Base-by-base conservation (phyloP, 2,113 vertebrate genomes). In the Micromys minutus region DNA sequence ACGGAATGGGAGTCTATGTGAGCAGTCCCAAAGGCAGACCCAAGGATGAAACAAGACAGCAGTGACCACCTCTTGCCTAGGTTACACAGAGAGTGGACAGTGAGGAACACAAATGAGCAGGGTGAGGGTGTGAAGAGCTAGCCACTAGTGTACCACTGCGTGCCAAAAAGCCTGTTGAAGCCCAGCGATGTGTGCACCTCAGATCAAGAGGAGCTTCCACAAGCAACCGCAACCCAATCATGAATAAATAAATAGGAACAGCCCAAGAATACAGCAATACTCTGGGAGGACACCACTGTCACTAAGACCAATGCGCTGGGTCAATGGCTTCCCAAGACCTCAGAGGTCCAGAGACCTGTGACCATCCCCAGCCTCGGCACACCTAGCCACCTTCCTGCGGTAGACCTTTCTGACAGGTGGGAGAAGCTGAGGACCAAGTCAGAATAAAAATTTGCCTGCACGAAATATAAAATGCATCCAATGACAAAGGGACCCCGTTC, bases 261-360 rank as follows among this genome's bases (percentile, higher is more conserved):
- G 29, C 74, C 0, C 12, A 2, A 45, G 57, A 22, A 26, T 42
- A 7, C 0, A 0, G 52, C 0, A 1, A 59, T 24, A 1, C 11
- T 4, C 50, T 11, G 19, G 2, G 17, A 11, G 31, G 5, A 13
- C 5, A 0, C 5, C 0, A 7, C 1, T 0, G 6, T 65, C 59
- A 9, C 17, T 3, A 5, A 0, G 3, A 26, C 1, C 7, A 3
- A 0, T 0, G 7, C 0, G 17, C 22, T 8, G 4, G 7, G 26
- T 15, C 76, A 52, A 1, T 0, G 15, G 42, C 26, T 61, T 50
- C 50, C 3, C 17, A 11, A 80, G 79, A 21, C 19, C 0, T 2
- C 55, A 3, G 71, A n/a, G 3, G 3, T 4, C 10, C 24, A 4
- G 26, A 45, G 55, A 21, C n/a, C 42, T 61, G 24, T n/a, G 39